Conservation (phyloP, 2,888 invertebrate genomes). For the Macroteleia sp. region DNA sequence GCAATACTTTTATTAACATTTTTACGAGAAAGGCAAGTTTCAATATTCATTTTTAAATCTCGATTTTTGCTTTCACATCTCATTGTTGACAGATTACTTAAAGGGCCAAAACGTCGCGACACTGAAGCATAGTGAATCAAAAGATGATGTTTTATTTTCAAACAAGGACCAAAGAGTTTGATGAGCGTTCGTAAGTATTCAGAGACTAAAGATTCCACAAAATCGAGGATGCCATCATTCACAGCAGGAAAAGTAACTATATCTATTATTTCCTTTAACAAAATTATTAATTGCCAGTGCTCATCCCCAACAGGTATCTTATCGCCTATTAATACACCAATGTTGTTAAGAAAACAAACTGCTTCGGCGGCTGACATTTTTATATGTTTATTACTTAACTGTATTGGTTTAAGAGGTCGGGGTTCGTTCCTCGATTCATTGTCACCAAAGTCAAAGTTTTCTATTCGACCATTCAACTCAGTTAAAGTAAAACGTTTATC, state of each 20-base stretch:
- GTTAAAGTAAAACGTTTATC: too few relatives aligned
- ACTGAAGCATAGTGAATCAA: constrained; percentile 26
- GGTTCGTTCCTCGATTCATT: too few relatives aligned
- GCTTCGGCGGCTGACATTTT: constrained; percentile 24
- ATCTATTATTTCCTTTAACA: constrained; percentile 19
- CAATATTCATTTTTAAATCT: constrained; percentile 15
- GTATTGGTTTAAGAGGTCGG: constrained; percentile 1
- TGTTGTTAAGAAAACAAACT: constrained; percentile 13
- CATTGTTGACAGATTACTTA: too few relatives aligned
- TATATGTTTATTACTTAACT: constrained; percentile 24
- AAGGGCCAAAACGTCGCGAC: too few relatives aligned
- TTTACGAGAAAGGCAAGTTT: constrained; percentile 28
- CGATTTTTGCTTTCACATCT: constrained; percentile 23
- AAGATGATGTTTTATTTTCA: constrained; percentile 59
- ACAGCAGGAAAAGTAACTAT: constrained; percentile 32
- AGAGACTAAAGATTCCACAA: constrained; percentile 30
- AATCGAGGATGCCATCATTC: constrained; percentile 19
- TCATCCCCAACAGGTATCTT: neutral
- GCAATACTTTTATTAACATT: constrained; percentile 33
- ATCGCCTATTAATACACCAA: constrained; percentile 24
- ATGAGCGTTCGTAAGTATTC: constrained; percentile 26
- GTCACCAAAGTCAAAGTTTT: too few relatives aligned
- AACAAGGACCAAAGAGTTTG: constrained; percentile 25
- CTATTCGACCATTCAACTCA: too few relatives aligned
- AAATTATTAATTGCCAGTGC: constrained; percentile 6